Evolutionary conservation across 1,140 invertebrate genomes (phyloP).

Genomic region (Cydia strobilella): DNA sequence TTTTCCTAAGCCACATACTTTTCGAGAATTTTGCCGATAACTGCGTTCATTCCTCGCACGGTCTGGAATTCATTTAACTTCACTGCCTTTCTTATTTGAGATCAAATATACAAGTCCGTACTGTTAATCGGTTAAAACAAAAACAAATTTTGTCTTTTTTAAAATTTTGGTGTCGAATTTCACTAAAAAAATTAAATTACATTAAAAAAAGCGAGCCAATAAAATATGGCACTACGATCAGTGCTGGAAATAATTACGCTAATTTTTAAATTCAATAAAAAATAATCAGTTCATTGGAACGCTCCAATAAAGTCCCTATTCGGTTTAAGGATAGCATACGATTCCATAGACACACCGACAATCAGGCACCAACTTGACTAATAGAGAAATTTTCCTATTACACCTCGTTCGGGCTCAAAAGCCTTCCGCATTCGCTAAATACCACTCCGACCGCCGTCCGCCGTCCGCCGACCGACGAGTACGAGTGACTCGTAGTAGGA

Average conservation of each 20-base stretch:
- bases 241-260: constrained; percentile 74
- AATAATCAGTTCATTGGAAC: constrained; percentile 78
- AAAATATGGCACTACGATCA: constrained; percentile 77
- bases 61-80: constrained; percentile 9
- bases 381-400: constrained; percentile 69
- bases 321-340: constrained; percentile 47
- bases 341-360: constrained; percentile 51
- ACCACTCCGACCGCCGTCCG: too few relatives aligned
- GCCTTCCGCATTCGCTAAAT: constrained; percentile 33
- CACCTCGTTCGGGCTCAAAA: constrained; percentile 55
- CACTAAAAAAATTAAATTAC: constrained; percentile 68
- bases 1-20: constrained; percentile 54
- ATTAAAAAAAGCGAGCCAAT: constrained; percentile 70
- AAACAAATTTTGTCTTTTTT: constrained; percentile 61
- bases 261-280: constrained; percentile 63
- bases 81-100: constrained; percentile 61
- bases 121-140: constrained; percentile 53
- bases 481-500: too few relatives aligned
- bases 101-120: constrained; percentile 70
- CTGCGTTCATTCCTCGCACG: constrained; percentile 22
- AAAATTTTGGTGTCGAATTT: constrained; percentile 76
- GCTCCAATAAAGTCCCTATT: constrained; percentile 58
- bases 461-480: too few relatives aligned
- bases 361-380: constrained; percentile 78
- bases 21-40: constrained; percentile 28